These are phyloP conservation scores for Hoplodrina ambigua DNA, from an alignment of 2,888 invertebrate genomes.

Conservation along the genomic window DNA sequence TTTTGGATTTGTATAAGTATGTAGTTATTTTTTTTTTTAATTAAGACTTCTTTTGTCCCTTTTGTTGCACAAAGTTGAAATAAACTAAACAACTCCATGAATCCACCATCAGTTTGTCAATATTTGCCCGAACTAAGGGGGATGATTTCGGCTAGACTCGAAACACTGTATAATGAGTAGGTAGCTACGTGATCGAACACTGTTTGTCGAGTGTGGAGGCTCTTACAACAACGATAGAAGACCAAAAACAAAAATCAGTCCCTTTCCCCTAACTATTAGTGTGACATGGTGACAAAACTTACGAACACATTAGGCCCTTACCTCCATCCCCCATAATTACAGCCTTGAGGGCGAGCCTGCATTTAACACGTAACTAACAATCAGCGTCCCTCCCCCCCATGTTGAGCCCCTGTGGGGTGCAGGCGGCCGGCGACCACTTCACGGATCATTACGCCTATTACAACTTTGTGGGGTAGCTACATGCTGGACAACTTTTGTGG, in stretches of 20 bases:
- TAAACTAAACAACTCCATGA: not conserved
- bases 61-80: too few relatives aligned
- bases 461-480: conserved; percentile 68
- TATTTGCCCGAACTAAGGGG: not conserved
- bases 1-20: too few relatives aligned
- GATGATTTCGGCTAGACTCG: not conserved
- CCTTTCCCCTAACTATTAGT: conserved; percentile 18
- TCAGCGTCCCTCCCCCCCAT: conserved; percentile 27
- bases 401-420: conserved; percentile 21
- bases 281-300: conserved; percentile 34
- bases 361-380: conserved; percentile 63
- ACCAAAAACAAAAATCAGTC: conserved; percentile 5
- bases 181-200: not conserved
- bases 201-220: not conserved
- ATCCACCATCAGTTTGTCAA: conserved; percentile 12
- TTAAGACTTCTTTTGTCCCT: too few relatives aligned
- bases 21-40: too few relatives aligned
- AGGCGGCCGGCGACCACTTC: conserved; percentile 57
- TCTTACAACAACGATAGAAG: not conserved
- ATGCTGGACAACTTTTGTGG: conserved; percentile 47
- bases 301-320: conserved; percentile 37
- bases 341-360: conserved; percentile 26
- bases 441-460: conserved; percentile 73
- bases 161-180: not conserved
- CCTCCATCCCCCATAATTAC: conserved; percentile 40